Evolutionary conservation across 2,797 vertebrate species (phyloP).

Genomic region (Rhinogobio ventralis): DNA sequence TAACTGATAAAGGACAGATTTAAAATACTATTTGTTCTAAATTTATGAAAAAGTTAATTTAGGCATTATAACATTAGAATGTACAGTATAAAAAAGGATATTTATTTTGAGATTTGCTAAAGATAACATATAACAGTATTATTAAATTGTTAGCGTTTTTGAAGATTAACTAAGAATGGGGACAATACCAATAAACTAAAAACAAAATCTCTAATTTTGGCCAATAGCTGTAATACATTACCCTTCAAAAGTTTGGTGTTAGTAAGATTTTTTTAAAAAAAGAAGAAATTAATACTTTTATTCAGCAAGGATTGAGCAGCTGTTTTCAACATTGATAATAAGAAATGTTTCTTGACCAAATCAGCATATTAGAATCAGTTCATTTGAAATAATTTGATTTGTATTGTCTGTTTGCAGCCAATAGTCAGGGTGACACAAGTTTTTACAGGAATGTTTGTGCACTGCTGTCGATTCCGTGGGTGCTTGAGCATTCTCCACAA

Average conservation of each 20-base stretch:
- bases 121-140: not conserved
- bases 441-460: constrained; percentile 82
- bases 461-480: constrained; percentile 92
- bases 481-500: constrained; percentile 79
- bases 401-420: constrained; percentile 72
- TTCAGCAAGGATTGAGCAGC: not conserved
- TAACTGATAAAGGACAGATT: not conserved
- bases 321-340: not conserved
- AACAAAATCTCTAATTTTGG: not conserved
- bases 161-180: not conserved
- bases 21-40: not conserved
- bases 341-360: not conserved
- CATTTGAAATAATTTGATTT: not conserved
- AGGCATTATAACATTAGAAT: not conserved
- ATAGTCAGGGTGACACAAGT: constrained; percentile 72
- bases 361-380: not conserved
- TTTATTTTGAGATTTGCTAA: not conserved
- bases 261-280: not conserved
- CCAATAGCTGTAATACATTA: not conserved
- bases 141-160: not conserved
- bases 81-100: not conserved
- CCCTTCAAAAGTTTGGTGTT: not conserved
- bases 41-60: not conserved
- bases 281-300: not conserved
- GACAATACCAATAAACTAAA: not conserved